Evolutionary conservation across 1,140 invertebrate species (phyloP).

Genomic region (Heliconius eleuchia): DNA sequence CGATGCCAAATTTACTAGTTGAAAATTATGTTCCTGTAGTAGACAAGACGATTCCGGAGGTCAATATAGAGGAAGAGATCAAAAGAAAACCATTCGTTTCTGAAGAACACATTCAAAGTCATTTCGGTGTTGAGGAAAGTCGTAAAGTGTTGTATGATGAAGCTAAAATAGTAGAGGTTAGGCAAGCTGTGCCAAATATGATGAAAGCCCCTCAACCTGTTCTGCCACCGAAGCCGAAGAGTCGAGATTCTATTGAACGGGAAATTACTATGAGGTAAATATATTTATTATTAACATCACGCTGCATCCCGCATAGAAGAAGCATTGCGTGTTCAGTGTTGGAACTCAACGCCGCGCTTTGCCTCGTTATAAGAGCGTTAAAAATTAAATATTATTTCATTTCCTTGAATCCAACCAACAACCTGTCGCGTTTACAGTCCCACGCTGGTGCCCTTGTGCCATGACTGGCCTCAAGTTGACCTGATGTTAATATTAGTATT

Average conservation of each 20-base stretch:
- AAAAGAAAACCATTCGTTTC: slow-evolving; percentile 74
- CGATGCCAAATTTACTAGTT: slow-evolving; percentile 85
- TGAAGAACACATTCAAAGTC: slow-evolving; percentile 72
- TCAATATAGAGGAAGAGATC: slow-evolving; percentile 54
- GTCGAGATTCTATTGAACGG: slow-evolving; percentile 68
- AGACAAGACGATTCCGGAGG: slow-evolving; percentile 39
- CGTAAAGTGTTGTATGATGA: slow-evolving; percentile 69
- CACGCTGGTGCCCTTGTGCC: too few species aligned
- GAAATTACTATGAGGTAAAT: slow-evolving; percentile 75
- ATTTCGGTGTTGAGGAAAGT: slow-evolving; percentile 73
- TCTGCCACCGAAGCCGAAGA: slow-evolving; percentile 67
- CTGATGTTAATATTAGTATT: too few species aligned
- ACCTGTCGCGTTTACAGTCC: too few species aligned
- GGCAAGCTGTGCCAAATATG: slow-evolving; percentile 41
- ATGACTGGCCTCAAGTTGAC: too few species aligned
- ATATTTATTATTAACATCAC: not conserved
- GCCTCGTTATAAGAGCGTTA: not conserved
- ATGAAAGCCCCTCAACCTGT: slow-evolving; percentile 57
- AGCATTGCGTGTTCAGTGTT: too few species aligned
- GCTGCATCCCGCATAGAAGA: too few species aligned
- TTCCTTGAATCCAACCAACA: too few species aligned
- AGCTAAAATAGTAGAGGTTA: slow-evolving; percentile 42
- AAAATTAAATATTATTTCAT: too few species aligned
- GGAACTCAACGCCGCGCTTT: too few species aligned
- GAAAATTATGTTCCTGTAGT: slow-evolving; percentile 72